A percentile compares a stretch with the other conserved stretches of the same genome.
phyloP scores from a whole-genome alignment of 2,113 vertebrate genomes.

The Geothlypis trichas region DNA sequence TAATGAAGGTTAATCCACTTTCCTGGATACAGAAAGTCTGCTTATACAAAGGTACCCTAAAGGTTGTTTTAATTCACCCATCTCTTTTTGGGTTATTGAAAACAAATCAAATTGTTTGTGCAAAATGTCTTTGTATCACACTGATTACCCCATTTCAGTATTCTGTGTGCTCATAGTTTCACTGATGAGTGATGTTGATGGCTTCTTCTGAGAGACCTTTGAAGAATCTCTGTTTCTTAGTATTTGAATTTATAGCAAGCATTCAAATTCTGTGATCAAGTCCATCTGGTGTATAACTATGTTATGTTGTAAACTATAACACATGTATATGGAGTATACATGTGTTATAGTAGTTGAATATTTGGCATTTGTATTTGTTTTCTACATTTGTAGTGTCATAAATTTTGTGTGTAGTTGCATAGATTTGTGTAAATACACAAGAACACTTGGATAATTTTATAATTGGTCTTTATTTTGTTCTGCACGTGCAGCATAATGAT shows the following conservation, averaged over 20 bases:
- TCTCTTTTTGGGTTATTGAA: background rate
- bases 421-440: background rate
- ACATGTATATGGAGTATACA: background rate
- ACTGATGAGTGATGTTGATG: background rate
- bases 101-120: background rate
- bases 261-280: background rate
- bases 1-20: constrained; percentile 98
- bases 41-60: constrained; percentile 86
- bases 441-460: background rate
- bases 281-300: background rate
- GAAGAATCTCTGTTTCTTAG: background rate
- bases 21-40: constrained; percentile 98
- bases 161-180: background rate
- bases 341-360: rapidly evolving
- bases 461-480: background rate
- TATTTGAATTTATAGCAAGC: too few species aligned
- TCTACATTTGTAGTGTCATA: background rate
- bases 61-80: background rate
- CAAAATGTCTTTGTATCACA: background rate
- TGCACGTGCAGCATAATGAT: background rate
- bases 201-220: background rate
- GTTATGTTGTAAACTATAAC: too few species aligned
- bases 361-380: background rate
- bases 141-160: background rate
- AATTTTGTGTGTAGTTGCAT: background rate